Base-by-base conservation (phyloP, 1,140 invertebrate species). In the Cherax destructor region DNA sequence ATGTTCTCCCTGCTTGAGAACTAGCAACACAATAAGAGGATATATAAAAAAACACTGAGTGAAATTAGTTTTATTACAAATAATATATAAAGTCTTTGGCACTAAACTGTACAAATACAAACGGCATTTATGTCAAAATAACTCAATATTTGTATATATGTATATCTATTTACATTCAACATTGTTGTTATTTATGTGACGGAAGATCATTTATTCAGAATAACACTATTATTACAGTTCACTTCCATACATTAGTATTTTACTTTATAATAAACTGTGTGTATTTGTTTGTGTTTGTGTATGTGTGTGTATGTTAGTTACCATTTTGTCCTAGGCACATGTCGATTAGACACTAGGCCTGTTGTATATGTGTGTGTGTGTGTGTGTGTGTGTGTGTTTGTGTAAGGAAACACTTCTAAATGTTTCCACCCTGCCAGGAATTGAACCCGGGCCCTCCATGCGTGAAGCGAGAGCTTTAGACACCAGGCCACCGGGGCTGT, bases 101-200 rank as follows among this genome's bases (percentile, higher is more conserved):
- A 91, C 88, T 91, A 91, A 91, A 59, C 88, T 85, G 88, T 91
- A 91, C 88, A 91, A 91, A 65, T 91, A 91, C 88, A 91, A 91
- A 91, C 79, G 16, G 59, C 81, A 74, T 49, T 88, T 74, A 86
- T 86, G 41, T 69, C 80, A 91, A 91, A 91, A 91, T 91, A 91
- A 91, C 88, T 91, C 85, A 91, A 59, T 84, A 47, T 90, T 59
- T 90, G 76, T 84, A 78, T 85, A 78, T 78, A 78, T 61, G 16
- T 88, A 65, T 81, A 16, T 83, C 4, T 78, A 56, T 59, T 72
- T 76, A 76, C 69, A 76, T 7, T 21, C 52, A 47, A 13, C 72
- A 77, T 56, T 0, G 61, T 52, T 78, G n/a, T 30, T 74, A 21
- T 91, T 24, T 56, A 61, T 91, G 76, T 59, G 81, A 85, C 76